phyloP scores from a whole-genome alignment of 2,888 invertebrate species.

The Cancer borealis region DNA sequence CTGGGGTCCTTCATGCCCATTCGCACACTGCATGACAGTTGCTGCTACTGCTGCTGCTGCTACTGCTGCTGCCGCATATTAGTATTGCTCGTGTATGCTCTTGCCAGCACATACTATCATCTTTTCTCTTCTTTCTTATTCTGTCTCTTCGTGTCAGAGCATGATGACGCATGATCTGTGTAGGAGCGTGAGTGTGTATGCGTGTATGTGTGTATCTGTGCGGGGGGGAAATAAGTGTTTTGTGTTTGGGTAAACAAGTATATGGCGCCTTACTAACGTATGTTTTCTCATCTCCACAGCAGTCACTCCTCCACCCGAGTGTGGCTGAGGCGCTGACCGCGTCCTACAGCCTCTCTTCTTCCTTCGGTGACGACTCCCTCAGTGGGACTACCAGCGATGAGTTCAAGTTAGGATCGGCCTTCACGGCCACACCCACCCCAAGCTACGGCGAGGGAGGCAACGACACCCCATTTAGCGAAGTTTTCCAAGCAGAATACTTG shows the following conservation, averaged over 20 bases:
- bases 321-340: slow-evolving; percentile 76
- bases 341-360: slow-evolving; percentile 71
- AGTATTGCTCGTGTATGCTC: slow-evolving; percentile 73
- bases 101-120: slow-evolving; percentile 68
- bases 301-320: slow-evolving; percentile 77
- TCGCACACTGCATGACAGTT: slow-evolving; percentile 74
- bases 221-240: neutral
- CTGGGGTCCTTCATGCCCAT: slow-evolving; percentile 67
- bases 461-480: slow-evolving; percentile 74
- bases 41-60: slow-evolving; percentile 73
- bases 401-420: slow-evolving; percentile 75
- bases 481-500: slow-evolving; percentile 76
- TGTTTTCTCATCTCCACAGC: slow-evolving; percentile 60
- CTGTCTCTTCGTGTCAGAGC: slow-evolving; percentile 64
- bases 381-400: slow-evolving; percentile 73
- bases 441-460: slow-evolving; percentile 72
- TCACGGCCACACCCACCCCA: slow-evolving; percentile 74
- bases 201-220: slow-evolving; percentile 6
- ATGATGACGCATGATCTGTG: slow-evolving; percentile 71
- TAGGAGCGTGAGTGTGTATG: slow-evolving; percentile 47
- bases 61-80: slow-evolving; percentile 65
- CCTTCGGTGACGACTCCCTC: slow-evolving; percentile 76
- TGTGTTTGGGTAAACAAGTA: neutral
- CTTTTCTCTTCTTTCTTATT: slow-evolving; percentile 52
- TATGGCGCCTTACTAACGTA: neutral